phyloP scores from a whole-genome alignment of 2,797 vertebrate genomes.

The Morelia viridis region DNA sequence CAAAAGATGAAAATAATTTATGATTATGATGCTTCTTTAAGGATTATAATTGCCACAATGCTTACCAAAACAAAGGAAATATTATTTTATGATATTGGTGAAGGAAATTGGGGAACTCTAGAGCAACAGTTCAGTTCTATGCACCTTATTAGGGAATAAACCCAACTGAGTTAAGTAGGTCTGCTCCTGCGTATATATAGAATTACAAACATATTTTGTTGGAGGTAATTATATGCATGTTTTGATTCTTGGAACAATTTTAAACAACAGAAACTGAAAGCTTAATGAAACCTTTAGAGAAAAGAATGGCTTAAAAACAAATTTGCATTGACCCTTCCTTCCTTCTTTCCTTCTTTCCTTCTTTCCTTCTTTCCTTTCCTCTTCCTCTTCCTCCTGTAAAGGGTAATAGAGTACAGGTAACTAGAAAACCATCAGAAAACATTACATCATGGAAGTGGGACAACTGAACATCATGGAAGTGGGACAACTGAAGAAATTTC shows the following conservation, averaged over 20 bases:
- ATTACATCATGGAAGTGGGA: too few relatives aligned
- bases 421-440: too few relatives aligned
- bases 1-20: background rate
- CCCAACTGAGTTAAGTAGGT: background rate
- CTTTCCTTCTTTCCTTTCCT: accelerated
- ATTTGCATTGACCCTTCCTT: background rate
- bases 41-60: background rate
- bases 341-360: background rate
- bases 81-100: background rate
- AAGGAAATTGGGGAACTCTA: background rate
- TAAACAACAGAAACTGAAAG: background rate
- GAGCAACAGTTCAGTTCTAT: background rate
- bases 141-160: background rate
- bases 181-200: background rate
- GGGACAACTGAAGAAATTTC: too few relatives aligned
- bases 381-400: too few relatives aligned
- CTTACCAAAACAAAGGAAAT: background rate
- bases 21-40: background rate
- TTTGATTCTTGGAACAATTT: background rate
- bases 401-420: too few relatives aligned
- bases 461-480: too few relatives aligned
- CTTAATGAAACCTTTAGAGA: background rate
- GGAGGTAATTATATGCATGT: background rate
- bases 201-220: background rate
- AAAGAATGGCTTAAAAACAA: background rate